Evolutionary conservation across 2,797 vertebrate species (phyloP).

Genomic region (Aselliscus stoliczkanus): DNA sequence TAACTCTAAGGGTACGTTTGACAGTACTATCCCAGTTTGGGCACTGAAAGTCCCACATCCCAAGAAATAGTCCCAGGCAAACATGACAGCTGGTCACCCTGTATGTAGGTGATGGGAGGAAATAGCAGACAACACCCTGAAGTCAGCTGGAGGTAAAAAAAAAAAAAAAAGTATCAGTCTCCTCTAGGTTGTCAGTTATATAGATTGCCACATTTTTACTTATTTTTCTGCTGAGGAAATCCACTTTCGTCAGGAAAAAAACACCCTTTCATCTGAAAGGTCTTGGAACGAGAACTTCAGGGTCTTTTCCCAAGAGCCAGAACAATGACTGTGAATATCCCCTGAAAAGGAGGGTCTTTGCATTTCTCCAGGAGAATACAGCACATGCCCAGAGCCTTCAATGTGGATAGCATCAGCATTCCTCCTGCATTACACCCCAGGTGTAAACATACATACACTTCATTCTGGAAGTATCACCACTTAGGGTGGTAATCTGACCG

Average conservation of each 20-base stretch:
- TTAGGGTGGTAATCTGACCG: not conserved
- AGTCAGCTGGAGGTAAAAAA: slow-evolving; percentile 61
- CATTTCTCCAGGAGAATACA: slow-evolving; percentile 54
- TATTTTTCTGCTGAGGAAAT: not conserved
- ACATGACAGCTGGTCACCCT: not conserved
- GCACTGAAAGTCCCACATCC: not conserved
- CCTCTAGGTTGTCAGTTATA: slow-evolving; percentile 62
- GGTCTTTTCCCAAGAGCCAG: not conserved
- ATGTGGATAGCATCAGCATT: slow-evolving; percentile 70
- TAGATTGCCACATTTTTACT: slow-evolving; percentile 60
- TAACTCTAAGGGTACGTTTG: not conserved
- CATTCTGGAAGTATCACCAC: slow-evolving; percentile 26
- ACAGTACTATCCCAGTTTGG: not conserved
- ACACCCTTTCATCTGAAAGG: slow-evolving; percentile 29
- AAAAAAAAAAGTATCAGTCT: slow-evolving; percentile 54
- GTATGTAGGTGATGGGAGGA: slow-evolving; percentile 58
- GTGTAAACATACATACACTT: slow-evolving; percentile 43
- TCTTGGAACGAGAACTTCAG: slow-evolving; percentile 52
- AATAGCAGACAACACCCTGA: slow-evolving; percentile 62
- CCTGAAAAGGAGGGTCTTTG: not conserved
- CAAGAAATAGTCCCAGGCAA: not conserved
- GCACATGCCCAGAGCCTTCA: not conserved
- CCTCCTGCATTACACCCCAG: slow-evolving; percentile 53
- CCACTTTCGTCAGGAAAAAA: slow-evolving; percentile 33
- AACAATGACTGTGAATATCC: not conserved